phyloP scores from a whole-genome alignment of 1,140 invertebrate species.

The Venustaconcha ellipsiformis region DNA sequence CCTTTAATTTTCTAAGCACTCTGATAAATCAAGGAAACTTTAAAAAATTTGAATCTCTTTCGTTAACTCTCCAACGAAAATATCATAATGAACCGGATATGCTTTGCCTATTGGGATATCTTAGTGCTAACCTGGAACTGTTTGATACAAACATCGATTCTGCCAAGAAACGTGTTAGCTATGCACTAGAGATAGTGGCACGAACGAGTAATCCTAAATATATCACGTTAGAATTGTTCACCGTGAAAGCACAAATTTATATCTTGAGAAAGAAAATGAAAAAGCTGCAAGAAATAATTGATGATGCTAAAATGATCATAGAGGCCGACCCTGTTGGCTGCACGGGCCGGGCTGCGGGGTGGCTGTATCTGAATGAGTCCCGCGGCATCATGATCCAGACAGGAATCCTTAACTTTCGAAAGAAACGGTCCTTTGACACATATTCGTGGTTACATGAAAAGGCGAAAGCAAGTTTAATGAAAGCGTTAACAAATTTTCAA shows the following conservation, averaged over 20 bases:
- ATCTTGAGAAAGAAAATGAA: conserved; percentile 25
- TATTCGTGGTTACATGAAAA: conserved; percentile 16
- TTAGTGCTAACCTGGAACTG: conserved; percentile 26
- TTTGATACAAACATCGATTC: conserved; percentile 32
- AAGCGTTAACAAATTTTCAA: conserved; percentile 33
- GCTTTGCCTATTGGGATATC: conserved; percentile 23
- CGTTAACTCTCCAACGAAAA: conserved; percentile 2
- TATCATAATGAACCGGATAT: conserved; percentile 27
- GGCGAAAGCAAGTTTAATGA: conserved; percentile 31
- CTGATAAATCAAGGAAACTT: conserved; percentile 39
- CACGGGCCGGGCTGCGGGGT: conserved; percentile 38
- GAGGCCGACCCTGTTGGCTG: conserved; percentile 33
- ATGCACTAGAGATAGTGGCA: conserved; percentile 25
- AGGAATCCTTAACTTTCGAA: conserved; percentile 32
- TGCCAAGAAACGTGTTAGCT: conserved; percentile 27
- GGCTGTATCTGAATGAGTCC: conserved; percentile 41
- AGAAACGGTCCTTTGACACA: background rate
- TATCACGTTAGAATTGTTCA: conserved; percentile 35
- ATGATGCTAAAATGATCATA: conserved; percentile 40
- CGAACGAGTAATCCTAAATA: conserved; percentile 36
- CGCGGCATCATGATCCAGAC: conserved; percentile 31
- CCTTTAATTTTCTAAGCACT: conserved; percentile 40
- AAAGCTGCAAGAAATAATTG: conserved; percentile 32
- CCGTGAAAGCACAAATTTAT: conserved; percentile 37
- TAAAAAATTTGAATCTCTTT: conserved; percentile 23